These are phyloP conservation scores for Meandrusa payeni DNA, from an alignment of 2,888 invertebrate genomes.

Conservation along the genomic window DNA sequence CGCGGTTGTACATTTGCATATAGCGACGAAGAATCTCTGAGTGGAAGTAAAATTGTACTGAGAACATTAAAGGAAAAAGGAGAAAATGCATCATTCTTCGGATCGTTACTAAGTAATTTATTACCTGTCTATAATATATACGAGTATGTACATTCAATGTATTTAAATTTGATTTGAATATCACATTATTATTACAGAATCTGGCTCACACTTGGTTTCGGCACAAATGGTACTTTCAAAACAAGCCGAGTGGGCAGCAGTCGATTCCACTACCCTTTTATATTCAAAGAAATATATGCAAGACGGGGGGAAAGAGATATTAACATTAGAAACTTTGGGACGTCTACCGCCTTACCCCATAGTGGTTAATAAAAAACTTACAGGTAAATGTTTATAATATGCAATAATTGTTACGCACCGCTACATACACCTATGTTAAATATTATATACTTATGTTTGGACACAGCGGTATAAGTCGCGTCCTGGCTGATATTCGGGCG, in stretches of 20 bases:
- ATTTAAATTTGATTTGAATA: no score
- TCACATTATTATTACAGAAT: constrained; percentile 49
- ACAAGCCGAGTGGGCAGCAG: constrained; percentile 83
- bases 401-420: no score
- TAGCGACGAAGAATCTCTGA: constrained; percentile 75
- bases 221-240: constrained; percentile 82
- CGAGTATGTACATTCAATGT: no score
- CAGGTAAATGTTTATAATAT: no score
- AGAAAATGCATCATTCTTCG: constrained; percentile 82
- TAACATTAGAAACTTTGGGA: constrained; percentile 82
- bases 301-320: constrained; percentile 77
- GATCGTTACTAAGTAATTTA: constrained; percentile 76
- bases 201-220: constrained; percentile 82
- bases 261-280: constrained; percentile 81
- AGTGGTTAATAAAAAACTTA: constrained; percentile 78
- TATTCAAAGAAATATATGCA: constrained; percentile 79
- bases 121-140: not conserved
- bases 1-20: constrained; percentile 81
- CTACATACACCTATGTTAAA: no score
- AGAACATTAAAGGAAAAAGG: constrained; percentile 77
- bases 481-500: no score
- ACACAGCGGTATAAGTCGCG: no score
- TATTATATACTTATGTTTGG: no score
- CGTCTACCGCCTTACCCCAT: constrained; percentile 85
- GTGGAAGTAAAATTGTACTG: constrained; percentile 77